Conservation (phyloP, 2,113 vertebrate species). For the Mesocricetus auratus region DNA sequence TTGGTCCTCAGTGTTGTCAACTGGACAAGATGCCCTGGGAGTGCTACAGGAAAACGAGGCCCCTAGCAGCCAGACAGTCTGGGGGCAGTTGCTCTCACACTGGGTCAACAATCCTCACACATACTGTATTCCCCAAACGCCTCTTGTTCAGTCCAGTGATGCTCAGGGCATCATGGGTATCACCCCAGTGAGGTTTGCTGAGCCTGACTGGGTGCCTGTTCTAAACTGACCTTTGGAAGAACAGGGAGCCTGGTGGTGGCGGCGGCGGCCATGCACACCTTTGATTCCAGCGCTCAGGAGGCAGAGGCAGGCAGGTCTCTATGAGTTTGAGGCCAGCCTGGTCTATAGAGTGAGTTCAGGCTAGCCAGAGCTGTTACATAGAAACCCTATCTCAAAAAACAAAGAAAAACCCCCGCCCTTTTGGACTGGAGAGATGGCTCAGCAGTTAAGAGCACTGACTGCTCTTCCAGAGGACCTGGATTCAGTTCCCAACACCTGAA, state of each 20-base stretch:
- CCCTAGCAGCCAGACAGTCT: not conserved
- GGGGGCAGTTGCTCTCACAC: not conserved
- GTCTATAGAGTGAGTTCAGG: not conserved
- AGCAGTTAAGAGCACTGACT: not conserved
- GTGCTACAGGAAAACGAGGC: not conserved
- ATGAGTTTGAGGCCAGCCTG: not conserved
- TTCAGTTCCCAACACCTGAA: not conserved
- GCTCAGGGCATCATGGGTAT: rapidly evolving
- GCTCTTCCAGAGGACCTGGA: not conserved
- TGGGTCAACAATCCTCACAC: not conserved
- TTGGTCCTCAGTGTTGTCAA: not conserved
- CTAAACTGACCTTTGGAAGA: not conserved
- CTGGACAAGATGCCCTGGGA: not conserved
- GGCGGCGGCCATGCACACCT: rapidly evolving
- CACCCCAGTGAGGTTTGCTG: not conserved
- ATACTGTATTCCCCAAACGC: not conserved
- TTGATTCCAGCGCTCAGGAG: not conserved
- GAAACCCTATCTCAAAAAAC: not conserved
- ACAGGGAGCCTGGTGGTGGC: rapidly evolving
- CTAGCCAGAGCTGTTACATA: not conserved
- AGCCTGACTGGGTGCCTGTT: not conserved
- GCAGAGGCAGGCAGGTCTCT: not conserved
- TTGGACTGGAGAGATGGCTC: not conserved
- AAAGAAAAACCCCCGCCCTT: not conserved
- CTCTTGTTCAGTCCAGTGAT: rapidly evolving